Evolutionary conservation across 1,140 invertebrate species (phyloP), one percentile per base, ranked within the genome.

Genomic region (Streblospio benedicti): DNA sequence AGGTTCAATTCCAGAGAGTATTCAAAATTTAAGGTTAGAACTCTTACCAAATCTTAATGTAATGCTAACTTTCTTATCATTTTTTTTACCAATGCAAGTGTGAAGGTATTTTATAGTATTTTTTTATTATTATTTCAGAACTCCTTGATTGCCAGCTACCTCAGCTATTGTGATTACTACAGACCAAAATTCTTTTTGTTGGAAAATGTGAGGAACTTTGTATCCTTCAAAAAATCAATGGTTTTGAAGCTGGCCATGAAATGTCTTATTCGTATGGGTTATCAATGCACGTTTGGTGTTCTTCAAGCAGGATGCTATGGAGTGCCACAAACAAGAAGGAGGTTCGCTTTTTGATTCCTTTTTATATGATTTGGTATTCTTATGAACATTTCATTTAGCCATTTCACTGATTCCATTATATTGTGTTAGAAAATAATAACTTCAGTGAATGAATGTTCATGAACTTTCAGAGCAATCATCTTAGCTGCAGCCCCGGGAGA

Each of bases 141-240:
- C 74, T 92, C 90, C 0, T 76, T 93, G 1, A 85, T 93, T n/a
- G 86, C 86, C 0, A 86, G 89, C 0, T 91, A 85, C 71, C 77
- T 93, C 1, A 89, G 88, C 27, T 93, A 85, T 70, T 90, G 88
- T 73, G 90, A 93, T 76, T 92, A 85, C 70, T 93, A 91, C 69
- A 80, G 89, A 25, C 91, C 90, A 0, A 84, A 85, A 67, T 92
- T 85, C 71, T 90, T 93, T 68, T 80, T 93, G 9, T 80, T 93
- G 67, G 90, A 93, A 76, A 93, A 93, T 68, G 90, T 93, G 0
- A 76, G 88, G 38, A 92, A 92, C 76, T 92, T 93, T 75, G 88
- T 53, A 78, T 92, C 56, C 63, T 93, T 32, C 88, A 93, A 83
- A 86, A 87, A 83, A 45, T 84, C 83, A 45, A 87, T 91, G 84